Evolutionary conservation across 2,888 invertebrate species (phyloP), one percentile per base, ranked within the genome.

Genomic region (Pachycephus smyrnensis): DNA sequence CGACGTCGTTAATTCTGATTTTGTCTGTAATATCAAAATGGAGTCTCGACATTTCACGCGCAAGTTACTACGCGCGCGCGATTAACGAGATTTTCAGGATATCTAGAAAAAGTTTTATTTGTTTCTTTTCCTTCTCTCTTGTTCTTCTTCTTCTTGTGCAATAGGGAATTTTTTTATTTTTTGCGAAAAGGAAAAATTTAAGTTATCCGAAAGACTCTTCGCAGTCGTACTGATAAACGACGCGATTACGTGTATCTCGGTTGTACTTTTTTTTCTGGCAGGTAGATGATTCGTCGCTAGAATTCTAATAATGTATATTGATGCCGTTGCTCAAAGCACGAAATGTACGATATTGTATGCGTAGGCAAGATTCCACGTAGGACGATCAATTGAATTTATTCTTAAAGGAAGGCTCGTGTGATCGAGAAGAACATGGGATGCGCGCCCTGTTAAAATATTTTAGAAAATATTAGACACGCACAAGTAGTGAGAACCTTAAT

Each of bases 1-100:
- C 69, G 80, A 74, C 73, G 74, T 73, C 40, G 23, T 30, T 68
- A 33, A 76, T 77, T 71, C 68, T 71, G 73, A 73, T 76, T 33
- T 78, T 80, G 55, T 23, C 55, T 55, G 55, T 55, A 55, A 55
- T 55, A 9, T 55, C 23, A 2, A 55, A 55, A 23, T 55, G 55
- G 6, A 55, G 6, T 55, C 55, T 55, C 23, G 40, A 23, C 23
- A 2, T 23, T 23, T 1, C 23, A 9, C 0, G 55, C 55, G 23
- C 40, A 6, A 9, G 40, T 40, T 4, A 40, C 23, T 9, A 40
- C 15, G 40, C 40, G 9, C 15, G 40, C 55, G 23, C 15, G 55
- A 55, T 55, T 15, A 55, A 55, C 23, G 55, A 55, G 55, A 55
- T 23, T 55, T 55, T 55, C 9, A 76, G 71, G 35, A 76, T 37